Evolutionary conservation across 92 coral and sea anemone genomes (phyloP), one percentile per base, ranked within the genome.

Genomic region (Micromussa lordhowensis): DNA sequence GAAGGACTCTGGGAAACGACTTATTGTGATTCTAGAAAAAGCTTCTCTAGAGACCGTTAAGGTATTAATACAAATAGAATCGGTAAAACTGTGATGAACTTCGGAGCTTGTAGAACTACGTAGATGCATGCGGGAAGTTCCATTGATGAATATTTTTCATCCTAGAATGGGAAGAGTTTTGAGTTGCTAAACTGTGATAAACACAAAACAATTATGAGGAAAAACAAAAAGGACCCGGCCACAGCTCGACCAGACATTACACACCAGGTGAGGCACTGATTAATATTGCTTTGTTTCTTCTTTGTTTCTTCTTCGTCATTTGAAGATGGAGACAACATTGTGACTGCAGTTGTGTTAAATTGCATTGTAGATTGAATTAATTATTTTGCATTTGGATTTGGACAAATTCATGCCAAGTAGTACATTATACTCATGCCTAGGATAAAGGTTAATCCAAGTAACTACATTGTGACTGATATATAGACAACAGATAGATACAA

Each of bases 21-120:
- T 97, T 80, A 94, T 97, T 36, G 94, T 97, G 51, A 87, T 97
- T 71, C 89, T 97, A 17, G 99, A 97, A 80, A 96, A 90, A 49
- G 98, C 99, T 34, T 97, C 99, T 9, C 87, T 97, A 74, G 99
- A 97, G 91, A 88, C 99, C 26, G 99, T 97, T 19, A 97, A 97
- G 96, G 99, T 96, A 54, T 11, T 48, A 36, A 36, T 36, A 36
- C 38, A 36, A 36, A 36, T 36, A 36, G 38, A 36, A 36, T 36
- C 2, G 38, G 38, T 36, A 36, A 36, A 36, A 36, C 4, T 36
- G 4, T 36, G 38, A 36, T 36, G 1, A 36, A 36, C 38, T 36
- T 36, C 38, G 3, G 2, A 5, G 4, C n/a, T n/a, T n/a, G 38
- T 36, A 36, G 38, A 36, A 36, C 38, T 2, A n/a, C n/a, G n/a